These are phyloP conservation scores for Palythoa grandis DNA, from an alignment of 92 coral and sea anemone species.

Conservation along the genomic window DNA sequence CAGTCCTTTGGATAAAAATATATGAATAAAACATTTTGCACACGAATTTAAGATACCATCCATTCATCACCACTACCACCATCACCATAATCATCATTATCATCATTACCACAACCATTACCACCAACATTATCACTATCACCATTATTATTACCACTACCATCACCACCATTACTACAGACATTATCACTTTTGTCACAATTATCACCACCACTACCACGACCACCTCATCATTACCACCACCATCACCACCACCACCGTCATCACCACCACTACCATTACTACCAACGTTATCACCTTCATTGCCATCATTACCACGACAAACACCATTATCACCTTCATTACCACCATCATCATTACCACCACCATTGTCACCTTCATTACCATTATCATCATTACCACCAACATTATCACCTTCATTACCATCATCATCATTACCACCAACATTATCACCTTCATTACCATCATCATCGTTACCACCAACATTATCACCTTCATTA, in stretches of 20 bases:
- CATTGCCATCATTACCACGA: too few species aligned
- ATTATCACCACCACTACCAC: too few species aligned
- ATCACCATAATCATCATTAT: neutral
- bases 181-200: neutral
- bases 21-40: neutral
- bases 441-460: neutral
- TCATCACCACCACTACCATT: too few species aligned
- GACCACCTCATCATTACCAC: too few species aligned
- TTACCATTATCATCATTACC: neutral
- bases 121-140: neutral
- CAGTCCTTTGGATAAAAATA: conserved; percentile 5
- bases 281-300: too few species aligned
- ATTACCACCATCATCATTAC: neutral
- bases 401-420: neutral
- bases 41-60: neutral
- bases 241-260: too few species aligned
- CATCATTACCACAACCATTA: neutral
- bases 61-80: neutral
- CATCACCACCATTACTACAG: neutral
- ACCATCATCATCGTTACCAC: too few species aligned
- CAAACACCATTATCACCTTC: neutral
- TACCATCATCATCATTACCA: neutral
- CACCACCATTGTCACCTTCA: neutral
- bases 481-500: too few species aligned
- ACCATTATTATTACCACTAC: neutral